phyloP scores from a whole-genome alignment of 2,113 vertebrate species.

The Megaptera novaeangliae region DNA sequence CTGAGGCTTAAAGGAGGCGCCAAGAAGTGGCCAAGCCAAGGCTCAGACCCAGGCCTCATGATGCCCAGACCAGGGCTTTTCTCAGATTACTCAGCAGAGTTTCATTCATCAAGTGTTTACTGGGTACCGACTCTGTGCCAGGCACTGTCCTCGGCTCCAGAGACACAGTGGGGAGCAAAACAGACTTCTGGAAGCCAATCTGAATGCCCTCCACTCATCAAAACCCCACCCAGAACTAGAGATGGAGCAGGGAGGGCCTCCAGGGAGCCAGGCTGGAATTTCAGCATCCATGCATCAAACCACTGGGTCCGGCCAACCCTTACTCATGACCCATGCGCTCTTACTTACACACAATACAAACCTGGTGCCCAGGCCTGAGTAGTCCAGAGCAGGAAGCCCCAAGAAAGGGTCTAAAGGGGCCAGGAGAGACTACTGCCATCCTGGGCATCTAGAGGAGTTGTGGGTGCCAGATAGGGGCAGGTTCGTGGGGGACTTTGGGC shows the following conservation, averaged over 20 bases:
- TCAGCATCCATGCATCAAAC: accelerated
- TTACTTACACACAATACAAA: accelerated
- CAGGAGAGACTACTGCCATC: neutral
- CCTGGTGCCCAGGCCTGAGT: neutral
- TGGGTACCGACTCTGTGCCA: neutral
- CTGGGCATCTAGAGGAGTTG: neutral
- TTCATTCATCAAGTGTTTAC: neutral
- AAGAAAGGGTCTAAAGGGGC: neutral
- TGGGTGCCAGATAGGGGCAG: neutral
- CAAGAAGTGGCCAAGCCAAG: neutral
- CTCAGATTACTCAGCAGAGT: neutral
- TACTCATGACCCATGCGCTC: accelerated
- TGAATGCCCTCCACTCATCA: neutral
- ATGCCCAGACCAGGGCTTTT: neutral
- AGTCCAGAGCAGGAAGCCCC: neutral
- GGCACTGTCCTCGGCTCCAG: neutral
- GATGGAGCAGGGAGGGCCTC: neutral
- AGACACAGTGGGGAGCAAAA: neutral
- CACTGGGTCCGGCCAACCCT: accelerated
- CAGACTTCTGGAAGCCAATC: no score
- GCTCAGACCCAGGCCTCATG: neutral
- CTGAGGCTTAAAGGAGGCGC: neutral
- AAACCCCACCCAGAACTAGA: neutral
- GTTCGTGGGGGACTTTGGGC: neutral
- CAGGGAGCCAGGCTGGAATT: neutral